Percentiles rank a stretch among this genome's conserved stretches.
Evolutionary conservation across 2,113 vertebrate species (phyloP).

Genomic region (Phasianus colchicus): DNA sequence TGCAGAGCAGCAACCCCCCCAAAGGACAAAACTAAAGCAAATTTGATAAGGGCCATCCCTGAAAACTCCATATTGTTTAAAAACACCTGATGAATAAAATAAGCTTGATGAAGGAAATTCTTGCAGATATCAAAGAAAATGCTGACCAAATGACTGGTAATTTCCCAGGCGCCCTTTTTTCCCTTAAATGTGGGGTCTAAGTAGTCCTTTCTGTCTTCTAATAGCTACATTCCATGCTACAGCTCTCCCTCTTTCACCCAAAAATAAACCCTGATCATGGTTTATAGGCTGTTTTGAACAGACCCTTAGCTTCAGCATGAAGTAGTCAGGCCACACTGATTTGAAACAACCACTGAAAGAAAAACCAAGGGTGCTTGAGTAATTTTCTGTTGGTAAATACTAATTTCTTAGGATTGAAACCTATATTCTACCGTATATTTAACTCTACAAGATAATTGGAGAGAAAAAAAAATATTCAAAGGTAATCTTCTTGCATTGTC

Average conservation of each 20-base stretch:
- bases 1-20: neutral
- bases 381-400: neutral
- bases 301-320: neutral
- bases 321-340: neutral
- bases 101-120: neutral
- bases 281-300: neutral
- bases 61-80: neutral
- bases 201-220: neutral
- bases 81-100: slow-evolving; percentile 1
- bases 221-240: neutral
- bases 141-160: neutral
- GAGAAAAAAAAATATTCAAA: neutral
- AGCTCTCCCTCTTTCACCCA: neutral
- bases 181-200: neutral
- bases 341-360: neutral
- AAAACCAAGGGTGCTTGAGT: neutral
- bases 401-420: neutral
- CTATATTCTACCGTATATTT: neutral
- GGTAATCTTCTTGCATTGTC: neutral
- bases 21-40: neutral
- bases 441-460: neutral
- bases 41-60: neutral
- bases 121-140: neutral
- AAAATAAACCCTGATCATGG: neutral
- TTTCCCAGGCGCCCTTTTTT: neutral